Conservation (phyloP, 2,113 vertebrate species). For the Arizona elegans region DNA sequence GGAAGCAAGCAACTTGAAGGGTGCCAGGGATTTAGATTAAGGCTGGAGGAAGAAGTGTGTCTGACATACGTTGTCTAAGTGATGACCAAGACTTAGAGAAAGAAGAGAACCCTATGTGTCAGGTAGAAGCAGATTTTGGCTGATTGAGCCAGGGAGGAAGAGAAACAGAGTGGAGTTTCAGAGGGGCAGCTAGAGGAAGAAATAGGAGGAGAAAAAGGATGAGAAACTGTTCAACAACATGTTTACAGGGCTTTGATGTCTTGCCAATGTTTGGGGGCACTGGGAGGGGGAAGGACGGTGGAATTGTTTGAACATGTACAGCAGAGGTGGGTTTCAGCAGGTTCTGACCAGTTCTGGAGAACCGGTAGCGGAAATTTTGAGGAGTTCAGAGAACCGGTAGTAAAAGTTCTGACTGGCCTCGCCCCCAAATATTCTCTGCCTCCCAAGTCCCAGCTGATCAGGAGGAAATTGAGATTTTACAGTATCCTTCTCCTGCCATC, state of each 20-base stretch:
- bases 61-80: neutral
- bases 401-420: too few species aligned
- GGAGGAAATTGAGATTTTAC: too few species aligned
- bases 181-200: neutral
- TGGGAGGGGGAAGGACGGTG: neutral
- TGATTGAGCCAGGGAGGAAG: neutral
- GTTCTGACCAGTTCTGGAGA: too few species aligned
- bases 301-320: neutral
- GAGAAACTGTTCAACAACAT: neutral
- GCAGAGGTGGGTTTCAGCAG: too few species aligned
- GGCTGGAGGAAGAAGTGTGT: neutral
- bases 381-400: too few species aligned
- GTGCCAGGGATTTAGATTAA: neutral
- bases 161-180: neutral
- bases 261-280: neutral
- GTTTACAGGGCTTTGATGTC: neutral
- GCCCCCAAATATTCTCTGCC: too few species aligned
- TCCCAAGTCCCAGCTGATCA: too few species aligned
- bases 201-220: neutral
- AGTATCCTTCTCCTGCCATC: too few species aligned
- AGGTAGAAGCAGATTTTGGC: neutral
- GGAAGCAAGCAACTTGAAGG: neutral
- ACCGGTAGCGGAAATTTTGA: too few species aligned
- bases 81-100: neutral
- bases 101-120: neutral